Conservation (phyloP, 2,797 vertebrate genomes). For the Paratrypauchen microcephalus region DNA sequence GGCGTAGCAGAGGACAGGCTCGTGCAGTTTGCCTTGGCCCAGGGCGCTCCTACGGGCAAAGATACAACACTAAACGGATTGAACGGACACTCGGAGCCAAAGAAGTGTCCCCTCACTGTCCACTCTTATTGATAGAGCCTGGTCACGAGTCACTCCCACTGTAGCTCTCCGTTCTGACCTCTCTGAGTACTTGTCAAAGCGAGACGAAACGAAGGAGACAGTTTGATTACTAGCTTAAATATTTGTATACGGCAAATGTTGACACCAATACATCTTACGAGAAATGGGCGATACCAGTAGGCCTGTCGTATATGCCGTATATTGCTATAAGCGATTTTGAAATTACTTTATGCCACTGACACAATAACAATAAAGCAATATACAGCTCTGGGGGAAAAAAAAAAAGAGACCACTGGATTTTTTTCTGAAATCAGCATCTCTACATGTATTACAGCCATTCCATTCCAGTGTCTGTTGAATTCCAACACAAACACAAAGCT, state of each 20-base stretch:
- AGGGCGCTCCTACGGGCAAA: background rate
- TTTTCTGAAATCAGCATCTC: too few species aligned
- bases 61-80: slow-evolving; percentile 1
- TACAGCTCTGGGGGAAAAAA: too few species aligned
- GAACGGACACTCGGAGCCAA: background rate
- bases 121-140: slow-evolving; percentile 1
- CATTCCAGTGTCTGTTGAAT: too few species aligned
- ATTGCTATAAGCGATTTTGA: too few species aligned
- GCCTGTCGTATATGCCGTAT: too few species aligned
- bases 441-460: too few species aligned
- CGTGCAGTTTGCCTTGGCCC: background rate
- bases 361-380: too few species aligned
- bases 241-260: background rate
- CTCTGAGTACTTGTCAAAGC: background rate
- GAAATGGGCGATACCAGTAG: too few species aligned
- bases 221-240: background rate
- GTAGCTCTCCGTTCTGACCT: background rate
- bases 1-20: background rate
- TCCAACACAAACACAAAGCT: too few species aligned
- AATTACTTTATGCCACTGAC: too few species aligned
- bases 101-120: background rate
- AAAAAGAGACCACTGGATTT: too few species aligned
- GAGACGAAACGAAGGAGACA: background rate
- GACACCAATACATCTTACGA: background rate
- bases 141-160: background rate